phyloP scores from a whole-genome alignment of 2,797 vertebrate genomes.

The Sandelia bainsii region DNA sequence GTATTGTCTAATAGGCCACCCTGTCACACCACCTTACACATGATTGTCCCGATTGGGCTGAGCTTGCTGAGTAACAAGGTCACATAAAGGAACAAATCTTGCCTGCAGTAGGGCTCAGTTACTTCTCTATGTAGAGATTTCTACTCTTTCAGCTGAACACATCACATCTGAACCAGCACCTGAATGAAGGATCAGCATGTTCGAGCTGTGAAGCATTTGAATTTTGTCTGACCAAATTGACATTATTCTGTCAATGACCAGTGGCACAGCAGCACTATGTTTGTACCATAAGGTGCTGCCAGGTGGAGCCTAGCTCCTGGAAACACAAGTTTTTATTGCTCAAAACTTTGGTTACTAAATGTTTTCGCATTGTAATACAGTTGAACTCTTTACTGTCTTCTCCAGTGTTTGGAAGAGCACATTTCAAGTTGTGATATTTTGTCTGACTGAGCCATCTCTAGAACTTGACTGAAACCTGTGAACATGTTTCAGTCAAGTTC shows the following conservation, averaged over 20 bases:
- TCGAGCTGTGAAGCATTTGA: conserved; percentile 16
- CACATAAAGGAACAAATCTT: conserved; percentile 42
- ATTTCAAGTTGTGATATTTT: not conserved
- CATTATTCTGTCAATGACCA: conserved; percentile 35
- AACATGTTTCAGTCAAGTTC: too few relatives aligned
- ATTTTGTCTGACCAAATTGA: conserved; percentile 22
- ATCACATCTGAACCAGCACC: conserved; percentile 1
- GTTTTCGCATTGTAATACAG: too few relatives aligned
- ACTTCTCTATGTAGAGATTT: conserved; percentile 63
- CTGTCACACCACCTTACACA: conserved; percentile 41
- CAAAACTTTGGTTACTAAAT: not conserved
- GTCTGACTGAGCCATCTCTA: too few relatives aligned
- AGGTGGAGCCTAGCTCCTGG: conserved; percentile 1
- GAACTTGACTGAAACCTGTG: too few relatives aligned
- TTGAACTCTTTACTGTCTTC: too few relatives aligned
- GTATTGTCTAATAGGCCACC: conserved; percentile 16
- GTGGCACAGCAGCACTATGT: not conserved
- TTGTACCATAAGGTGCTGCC: not conserved
- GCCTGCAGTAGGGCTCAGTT: conserved; percentile 56
- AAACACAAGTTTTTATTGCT: not conserved
- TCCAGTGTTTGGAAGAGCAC: not conserved
- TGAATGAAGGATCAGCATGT: conserved; percentile 39
- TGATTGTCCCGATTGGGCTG: conserved; percentile 32
- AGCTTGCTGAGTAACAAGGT: conserved; percentile 61
- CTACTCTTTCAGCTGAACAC: conserved; percentile 65